Base-by-base conservation (phyloP, 2,797 vertebrate species). In the Hoplostethus atlanticus region DNA sequence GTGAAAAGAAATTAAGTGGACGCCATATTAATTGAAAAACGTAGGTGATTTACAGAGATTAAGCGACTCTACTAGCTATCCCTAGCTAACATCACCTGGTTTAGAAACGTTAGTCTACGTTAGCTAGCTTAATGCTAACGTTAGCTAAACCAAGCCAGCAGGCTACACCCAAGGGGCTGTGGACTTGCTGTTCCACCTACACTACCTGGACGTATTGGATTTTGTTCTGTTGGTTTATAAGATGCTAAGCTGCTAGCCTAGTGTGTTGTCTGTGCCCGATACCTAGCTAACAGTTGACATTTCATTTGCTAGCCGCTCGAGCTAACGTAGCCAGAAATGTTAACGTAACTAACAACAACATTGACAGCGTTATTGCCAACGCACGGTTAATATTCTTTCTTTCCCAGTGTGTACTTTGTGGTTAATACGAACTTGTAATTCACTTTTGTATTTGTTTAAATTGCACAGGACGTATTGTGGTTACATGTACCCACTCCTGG, bases 81-180 rank as follows among this genome's bases (percentile, higher is more conserved):
- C 6, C 21, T 4, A 52, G 12, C 51, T 52, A 12, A 28, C 25
- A 9, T 52, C 28, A 11, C 8, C 21, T 52, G 8, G 25, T 5
- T 28, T 52, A 12, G 21, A 2, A 52, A 21, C 21, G 21, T 21
- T 21, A 21, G 51, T 2, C 21, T 25, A 60, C 40, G 10, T 62
- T 82, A 85, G 85, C 80, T 50, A 15, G 17, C 8, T 28, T 10
- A 11, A 46, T 46, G 86, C 81, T 76, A 75, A 75, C 52, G 15
- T 66, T 68, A 77, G 90, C 87, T 82, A 70, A 81, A 70, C 66
- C 82, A 6, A 76, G 74, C 44, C 76, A 80, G 71, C 76, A 68
- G 71, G 79, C 61, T 46, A 4, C 42, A 36, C 15, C 34, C 2
- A 52, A 4, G 31, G 56, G 21, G 9, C 40, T 84, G 9, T 57